These are phyloP conservation scores for Norana najaformis DNA, from an alignment of 2,888 invertebrate genomes.

Conservation along the genomic window DNA sequence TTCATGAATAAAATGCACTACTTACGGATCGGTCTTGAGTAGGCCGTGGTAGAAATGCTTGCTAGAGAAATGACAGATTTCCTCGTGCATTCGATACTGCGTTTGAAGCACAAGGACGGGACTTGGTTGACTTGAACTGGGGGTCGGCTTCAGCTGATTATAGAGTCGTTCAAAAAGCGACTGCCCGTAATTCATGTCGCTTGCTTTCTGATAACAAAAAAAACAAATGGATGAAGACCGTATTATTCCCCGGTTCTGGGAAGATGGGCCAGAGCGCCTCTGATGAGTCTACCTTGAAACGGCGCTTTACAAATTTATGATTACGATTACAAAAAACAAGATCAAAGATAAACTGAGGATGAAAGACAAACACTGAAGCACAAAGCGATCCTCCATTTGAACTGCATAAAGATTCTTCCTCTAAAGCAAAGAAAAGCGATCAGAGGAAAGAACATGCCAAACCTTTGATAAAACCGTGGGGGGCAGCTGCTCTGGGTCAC, in stretches of 20 bases:
- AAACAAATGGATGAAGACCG: too few relatives aligned
- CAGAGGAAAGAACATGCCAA: conserved; percentile 39
- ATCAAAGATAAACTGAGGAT: background rate
- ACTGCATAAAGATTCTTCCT: too few relatives aligned
- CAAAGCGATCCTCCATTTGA: too few relatives aligned
- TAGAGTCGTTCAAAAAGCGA: conserved; percentile 80
- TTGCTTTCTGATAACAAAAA: conserved; percentile 71
- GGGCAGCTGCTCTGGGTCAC: conserved; percentile 83
- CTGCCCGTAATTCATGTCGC: conserved; percentile 72
- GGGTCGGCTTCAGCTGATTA: conserved; percentile 63
- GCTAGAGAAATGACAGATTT: conserved; percentile 81
- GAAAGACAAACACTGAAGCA: background rate
- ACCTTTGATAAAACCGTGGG: conserved; percentile 79
- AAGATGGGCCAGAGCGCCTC: too few relatives aligned
- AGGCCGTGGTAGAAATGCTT: conserved; percentile 71
- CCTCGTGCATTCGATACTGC: conserved; percentile 85
- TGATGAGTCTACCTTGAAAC: too few relatives aligned
- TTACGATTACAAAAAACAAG: background rate
- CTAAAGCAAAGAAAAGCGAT: background rate
- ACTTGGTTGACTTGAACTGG: conserved; percentile 49
- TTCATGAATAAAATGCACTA: background rate
- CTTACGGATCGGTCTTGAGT: conserved; percentile 60
- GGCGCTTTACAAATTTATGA: too few relatives aligned
- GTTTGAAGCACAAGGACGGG: conserved; percentile 53
- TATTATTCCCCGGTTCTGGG: too few relatives aligned